These are phyloP conservation scores for Diplogasteroides magnus DNA, from an alignment of 1,140 invertebrate genomes.

Conservation along the genomic window DNA sequence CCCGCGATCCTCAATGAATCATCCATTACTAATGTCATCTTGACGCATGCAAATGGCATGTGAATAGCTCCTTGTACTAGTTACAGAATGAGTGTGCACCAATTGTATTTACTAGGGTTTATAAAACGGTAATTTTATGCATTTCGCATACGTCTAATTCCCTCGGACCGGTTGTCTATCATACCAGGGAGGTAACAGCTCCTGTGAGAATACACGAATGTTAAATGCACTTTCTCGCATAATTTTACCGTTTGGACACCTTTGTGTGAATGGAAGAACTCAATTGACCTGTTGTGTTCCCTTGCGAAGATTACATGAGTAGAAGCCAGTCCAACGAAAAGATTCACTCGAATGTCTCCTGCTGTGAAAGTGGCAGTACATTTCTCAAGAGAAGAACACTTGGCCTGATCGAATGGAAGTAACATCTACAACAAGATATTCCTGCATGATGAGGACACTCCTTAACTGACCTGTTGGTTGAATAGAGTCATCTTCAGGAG, in stretches of 20 bases:
- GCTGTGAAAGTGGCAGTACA: slow-evolving; percentile 51
- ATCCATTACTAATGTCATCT: no score
- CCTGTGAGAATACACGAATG: no score
- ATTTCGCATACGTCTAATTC: no score
- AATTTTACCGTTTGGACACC: background rate
- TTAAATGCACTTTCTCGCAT: background rate
- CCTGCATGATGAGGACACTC: background rate
- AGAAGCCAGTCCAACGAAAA: slow-evolving; percentile 52
- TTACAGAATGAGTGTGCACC: no score
- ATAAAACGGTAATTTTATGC: no score
- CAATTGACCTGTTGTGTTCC: slow-evolving; percentile 47
- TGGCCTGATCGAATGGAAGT: slow-evolving; percentile 48
- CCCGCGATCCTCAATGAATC: slow-evolving; percentile 45
- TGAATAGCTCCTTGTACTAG: no score
- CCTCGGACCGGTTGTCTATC: no score
- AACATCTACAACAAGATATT: slow-evolving; percentile 23
- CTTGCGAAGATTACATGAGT: slow-evolving; percentile 53
- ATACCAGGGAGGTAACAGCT: no score
- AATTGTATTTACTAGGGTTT: no score
- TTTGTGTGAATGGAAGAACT: slow-evolving; percentile 2
- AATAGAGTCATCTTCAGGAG: slow-evolving; percentile 50
- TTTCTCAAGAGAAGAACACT: slow-evolving; percentile 35
- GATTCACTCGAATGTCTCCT: slow-evolving; percentile 53
- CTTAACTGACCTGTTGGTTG: slow-evolving; percentile 39
- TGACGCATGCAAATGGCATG: no score